These are phyloP conservation scores for Myotis davidii DNA, from an alignment of 2,113 vertebrate species.

Conservation along the genomic window DNA sequence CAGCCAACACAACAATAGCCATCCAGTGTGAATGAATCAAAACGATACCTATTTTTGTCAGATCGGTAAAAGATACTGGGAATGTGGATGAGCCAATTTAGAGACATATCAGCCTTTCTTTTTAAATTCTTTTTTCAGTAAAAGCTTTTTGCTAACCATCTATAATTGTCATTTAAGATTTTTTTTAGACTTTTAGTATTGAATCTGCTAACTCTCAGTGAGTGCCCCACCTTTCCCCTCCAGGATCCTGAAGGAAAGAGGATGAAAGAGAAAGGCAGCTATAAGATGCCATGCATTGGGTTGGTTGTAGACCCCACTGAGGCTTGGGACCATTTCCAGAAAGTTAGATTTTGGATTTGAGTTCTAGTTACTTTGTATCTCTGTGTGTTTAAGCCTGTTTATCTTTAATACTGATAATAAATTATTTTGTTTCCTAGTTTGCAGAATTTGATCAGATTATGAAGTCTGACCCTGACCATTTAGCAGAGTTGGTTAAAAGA, in stretches of 20 bases:
- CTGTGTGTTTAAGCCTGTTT: background rate
- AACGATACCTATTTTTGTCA: background rate
- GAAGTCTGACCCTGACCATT: conserved; percentile 98
- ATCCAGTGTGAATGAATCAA: no score
- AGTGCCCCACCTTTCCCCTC: background rate
- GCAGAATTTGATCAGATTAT: conserved; percentile 99
- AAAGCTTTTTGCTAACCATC: background rate
- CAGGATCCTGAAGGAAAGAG: background rate
- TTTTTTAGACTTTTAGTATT: background rate
- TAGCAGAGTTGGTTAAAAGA: conserved; percentile 94
- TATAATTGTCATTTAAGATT: background rate
- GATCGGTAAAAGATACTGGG: background rate
- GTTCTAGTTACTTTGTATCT: background rate
- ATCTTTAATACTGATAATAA: background rate
- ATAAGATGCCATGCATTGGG: background rate
- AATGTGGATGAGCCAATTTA: background rate
- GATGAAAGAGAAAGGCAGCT: background rate
- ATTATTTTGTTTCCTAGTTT: conserved; percentile 87
- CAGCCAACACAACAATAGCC: no score
- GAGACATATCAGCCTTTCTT: background rate
- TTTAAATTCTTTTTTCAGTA: background rate
- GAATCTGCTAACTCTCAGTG: background rate
- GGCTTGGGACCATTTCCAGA: background rate
- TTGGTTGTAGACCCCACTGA: background rate
- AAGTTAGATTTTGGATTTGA: conserved; percentile 37